A percentile compares a stretch with the other conserved stretches of the same genome.
Evolutionary conservation across 2,888 invertebrate genomes (phyloP).

Genomic region (Erpobdella octoculata): DNA sequence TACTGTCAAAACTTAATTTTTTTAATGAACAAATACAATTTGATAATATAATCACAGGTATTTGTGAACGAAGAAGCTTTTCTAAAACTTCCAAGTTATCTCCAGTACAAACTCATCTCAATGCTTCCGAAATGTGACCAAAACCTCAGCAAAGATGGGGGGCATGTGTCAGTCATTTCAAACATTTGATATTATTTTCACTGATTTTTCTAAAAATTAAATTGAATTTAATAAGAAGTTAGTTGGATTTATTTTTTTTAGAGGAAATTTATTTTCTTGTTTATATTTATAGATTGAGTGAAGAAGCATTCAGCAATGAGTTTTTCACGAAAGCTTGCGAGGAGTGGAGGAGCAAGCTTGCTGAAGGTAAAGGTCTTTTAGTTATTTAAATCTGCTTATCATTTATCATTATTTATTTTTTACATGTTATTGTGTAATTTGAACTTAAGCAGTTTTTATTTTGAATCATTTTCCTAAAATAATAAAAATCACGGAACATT

Average conservation of each 20-base stretch:
- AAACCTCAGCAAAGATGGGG: neutral
- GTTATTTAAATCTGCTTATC: neutral
- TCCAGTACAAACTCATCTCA: neutral
- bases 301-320: constrained; percentile 22
- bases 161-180: neutral
- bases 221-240: neutral
- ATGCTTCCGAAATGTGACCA: constrained; percentile 12
- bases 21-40: neutral
- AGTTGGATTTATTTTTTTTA: constrained; percentile 1
- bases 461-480: neutral
- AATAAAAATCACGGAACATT: neutral
- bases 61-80: constrained; percentile 15
- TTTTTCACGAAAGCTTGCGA: constrained; percentile 26
- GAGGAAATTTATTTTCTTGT: neutral
- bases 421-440: neutral
- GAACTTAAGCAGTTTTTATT: neutral
- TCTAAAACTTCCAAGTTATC: constrained; percentile 3
- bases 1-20: too few relatives aligned
- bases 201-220: neutral
- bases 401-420: neutral
- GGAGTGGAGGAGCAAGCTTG: constrained; percentile 17
- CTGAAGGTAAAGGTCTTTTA: constrained; percentile 5
- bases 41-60: neutral
- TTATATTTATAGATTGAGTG: constrained; percentile 4
- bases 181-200: neutral